Evolutionary conservation across 2,888 invertebrate genomes (phyloP).

Genomic region (Scaeva pyrastri): DNA sequence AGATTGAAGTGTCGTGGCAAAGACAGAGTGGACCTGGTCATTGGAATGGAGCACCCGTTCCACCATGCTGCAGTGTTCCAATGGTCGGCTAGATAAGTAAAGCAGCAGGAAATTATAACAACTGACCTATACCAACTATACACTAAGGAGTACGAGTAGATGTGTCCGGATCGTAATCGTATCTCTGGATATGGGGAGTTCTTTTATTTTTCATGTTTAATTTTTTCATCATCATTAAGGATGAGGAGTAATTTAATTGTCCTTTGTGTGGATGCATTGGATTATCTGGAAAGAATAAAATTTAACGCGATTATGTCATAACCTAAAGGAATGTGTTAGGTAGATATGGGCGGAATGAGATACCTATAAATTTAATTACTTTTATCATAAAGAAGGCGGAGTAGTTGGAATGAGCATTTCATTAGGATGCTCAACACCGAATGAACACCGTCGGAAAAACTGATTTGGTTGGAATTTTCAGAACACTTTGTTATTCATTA

Average conservation of each 20-base stretch:
- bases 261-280: conserved; percentile 64
- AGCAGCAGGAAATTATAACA: no score
- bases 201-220: background rate
- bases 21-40: background rate
- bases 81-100: no score
- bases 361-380: no score
- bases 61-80: no score
- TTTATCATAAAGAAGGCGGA: no score
- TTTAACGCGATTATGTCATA: conserved; percentile 36
- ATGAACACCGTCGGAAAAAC: no score
- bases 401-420: no score
- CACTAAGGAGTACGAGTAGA: background rate
- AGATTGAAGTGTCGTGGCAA: conserved; percentile 14
- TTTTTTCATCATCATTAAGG: background rate
- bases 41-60: background rate
- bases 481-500: no score
- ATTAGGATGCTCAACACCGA: no score
- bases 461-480: no score
- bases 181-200: background rate
- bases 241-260: conserved; percentile 63
- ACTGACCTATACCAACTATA: background rate
- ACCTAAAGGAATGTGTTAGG: conserved; percentile 42
- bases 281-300: conserved; percentile 47
- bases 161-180: background rate
- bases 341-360: no score